Conservation (phyloP, 23 tunicate genomes). For the Aplidium turbinatum region DNA sequence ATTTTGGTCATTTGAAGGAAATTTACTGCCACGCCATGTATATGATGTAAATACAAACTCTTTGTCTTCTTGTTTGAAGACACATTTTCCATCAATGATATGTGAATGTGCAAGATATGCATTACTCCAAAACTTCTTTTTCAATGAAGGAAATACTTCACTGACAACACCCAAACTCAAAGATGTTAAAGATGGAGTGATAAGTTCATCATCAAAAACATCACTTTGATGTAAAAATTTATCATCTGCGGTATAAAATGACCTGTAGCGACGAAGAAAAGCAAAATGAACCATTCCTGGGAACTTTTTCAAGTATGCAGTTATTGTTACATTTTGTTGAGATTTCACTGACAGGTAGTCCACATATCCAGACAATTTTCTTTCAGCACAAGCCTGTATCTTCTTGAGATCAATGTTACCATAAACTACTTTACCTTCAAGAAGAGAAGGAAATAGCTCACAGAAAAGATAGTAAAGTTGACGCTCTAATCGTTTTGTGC, state of each 20-base stretch:
- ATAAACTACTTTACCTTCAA: neutral
- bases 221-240: neutral
- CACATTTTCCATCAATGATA: neutral
- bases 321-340: slow-evolving; percentile 1
- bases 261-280: neutral
- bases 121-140: slow-evolving; percentile 3
- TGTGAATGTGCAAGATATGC: neutral
- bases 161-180: neutral
- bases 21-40: no score
- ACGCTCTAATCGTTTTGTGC: neutral
- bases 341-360: neutral
- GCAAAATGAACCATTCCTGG: slow-evolving; percentile 32
- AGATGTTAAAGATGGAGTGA: neutral
- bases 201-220: neutral
- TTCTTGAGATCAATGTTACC: neutral
- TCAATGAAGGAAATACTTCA: neutral
- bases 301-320: neutral
- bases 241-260: neutral
- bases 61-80: neutral
- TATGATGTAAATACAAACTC: neutral
- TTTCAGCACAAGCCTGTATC: neutral
- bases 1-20: no score
- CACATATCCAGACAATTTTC: neutral
- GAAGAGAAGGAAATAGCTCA: neutral
- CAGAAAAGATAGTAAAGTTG: neutral